Evolutionary conservation across 2,113 vertebrate genomes (phyloP), one percentile per base, ranked within the genome.

Genomic region (Megaptera novaeangliae): DNA sequence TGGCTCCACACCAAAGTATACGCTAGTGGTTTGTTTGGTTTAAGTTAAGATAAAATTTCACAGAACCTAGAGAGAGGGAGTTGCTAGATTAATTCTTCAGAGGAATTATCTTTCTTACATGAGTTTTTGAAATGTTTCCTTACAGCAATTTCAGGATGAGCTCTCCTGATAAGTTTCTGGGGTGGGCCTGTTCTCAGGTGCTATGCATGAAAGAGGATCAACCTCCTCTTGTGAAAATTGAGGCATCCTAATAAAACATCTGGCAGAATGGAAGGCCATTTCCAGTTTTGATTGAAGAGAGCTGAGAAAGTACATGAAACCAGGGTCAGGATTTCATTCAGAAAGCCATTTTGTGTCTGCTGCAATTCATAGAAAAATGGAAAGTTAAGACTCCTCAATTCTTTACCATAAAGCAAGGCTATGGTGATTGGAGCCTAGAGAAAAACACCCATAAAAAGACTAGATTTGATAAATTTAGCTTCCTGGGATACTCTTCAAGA

Each of bases 31-130:
- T 87, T 66, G 23, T 64, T 71, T 92, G 25, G 39, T 80, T 77
- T 57, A 68, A 94, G 92, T 69, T 57, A 68, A 92, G 92, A 83
- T 85, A 59, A 80, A 64, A 78, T 87, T 87, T 95, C 81, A 96
- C 10, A 66, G 52, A 78, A 36, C 69, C 69, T 44, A 61, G 39
- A 86, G 55, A n/a, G 75, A 83, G 34, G 36, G 36, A 2, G 11
- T 13, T 39, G 68, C 46, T 6, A 61, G n/a, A n/a, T 23, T 34
- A 75, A 57, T 93, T 93, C 44, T 78, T 39, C 31, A n/a, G 13
- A 63, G n/a, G 34, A 88, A 68, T 64, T 77, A 1, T 81, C 8
- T 78, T 46, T 75, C 82, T 63, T 87, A 74, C 55, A 41, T 64
- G 69, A 74, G 64, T 13, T 59, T 72, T 75, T 46, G 31, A 92